Evolutionary conservation across 2,888 invertebrate species (phyloP), one percentile per base, ranked within the genome.

Genomic region (Nephrotoma guestfalica): DNA sequence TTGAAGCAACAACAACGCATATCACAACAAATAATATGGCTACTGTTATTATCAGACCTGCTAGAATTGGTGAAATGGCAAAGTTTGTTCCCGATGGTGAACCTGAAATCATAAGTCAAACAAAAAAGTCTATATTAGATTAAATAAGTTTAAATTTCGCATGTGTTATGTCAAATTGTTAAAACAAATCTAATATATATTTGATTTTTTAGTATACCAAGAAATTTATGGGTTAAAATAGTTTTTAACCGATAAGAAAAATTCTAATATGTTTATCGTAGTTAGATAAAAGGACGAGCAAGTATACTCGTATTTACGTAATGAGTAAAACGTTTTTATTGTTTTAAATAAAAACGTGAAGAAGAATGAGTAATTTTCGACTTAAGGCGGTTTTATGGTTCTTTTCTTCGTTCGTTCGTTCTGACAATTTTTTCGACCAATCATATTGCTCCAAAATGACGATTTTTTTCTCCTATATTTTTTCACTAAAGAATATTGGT

Each of bases 31-130:
- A 95, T 86, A 96, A 92, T 86, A 96, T 92, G 2, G 95, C 96
- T 30, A 96, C 96, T 90, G 95, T 95, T 6, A 95, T 95, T 87
- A 96, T 94, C 88, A 96, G 93, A 0, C 95, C 96, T 6, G 96
- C 94, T 87, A 96, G 92, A 86, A 96, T 93, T 13, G 96, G 96
- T 88, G 95, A 96, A 89, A 96, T 93, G 11, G 95, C 94, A 88
- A 95, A 93, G 6, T 93, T 92, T 88, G 93, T 93, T 87, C 93
- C 93, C 43, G 92, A 92, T 18, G 93, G 93, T 89, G 94, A 93
- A 89, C 95, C 95, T 95, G 91, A 0, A 91, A 90, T 51, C 9
- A 84, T 71, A 71, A 30, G 4, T 30, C 30, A 71, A 71, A 4
- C 9, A 71, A 18, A 71, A 71, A 11, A 71, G 30, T 30, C 30